Evolutionary conservation across 2,888 invertebrate species (phyloP), one percentile per base, ranked within the genome.

Genomic region (Harmothoe impar): DNA sequence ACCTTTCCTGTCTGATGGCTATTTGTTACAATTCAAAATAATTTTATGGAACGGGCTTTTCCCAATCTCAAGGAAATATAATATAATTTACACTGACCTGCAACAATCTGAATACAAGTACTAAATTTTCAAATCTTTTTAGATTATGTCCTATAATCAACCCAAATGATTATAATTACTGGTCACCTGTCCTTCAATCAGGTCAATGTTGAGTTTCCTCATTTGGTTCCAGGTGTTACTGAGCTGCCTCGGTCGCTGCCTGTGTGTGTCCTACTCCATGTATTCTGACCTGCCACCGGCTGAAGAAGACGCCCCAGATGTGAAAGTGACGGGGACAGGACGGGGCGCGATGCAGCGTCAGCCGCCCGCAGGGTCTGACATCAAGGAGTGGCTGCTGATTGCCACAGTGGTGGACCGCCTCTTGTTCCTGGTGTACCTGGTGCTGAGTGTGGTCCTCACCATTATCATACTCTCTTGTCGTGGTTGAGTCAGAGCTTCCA

Each of bases 371-470:
- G 84, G 51, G n/a, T 23, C 33, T 23, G 23, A 35, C 51, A 84
- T 84, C 88, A 88, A 88, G 29, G 88, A 88, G 29, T 88, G 88
- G 88, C 54, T 56, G 3, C 33, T 88, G 15, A 88, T 88, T 1
- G 88, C 88, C n/a, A 54, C 54, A n/a, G 88, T 62, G 7, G n/a
- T 88, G 0, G 88, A 88, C 31, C 88, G 88, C 33, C 88, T 88
- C 29, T 54, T 88, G n/a, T 62, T 88, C 88, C 33, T 88, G 3
- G 33, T 88, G 5, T 88, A 88, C 51, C 29, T 88, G 17, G n/a
- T 88, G 5, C 88, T 88, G 17, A 54, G 54, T 25, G 10, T 62
- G 20, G 29, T 88, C 54, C 88, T 88, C 56, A 88, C 88, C 25
- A 52, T 88, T 23, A 62, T 62, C 84, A 51, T 84, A 3, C 84